phyloP scores from a whole-genome alignment of 2,113 vertebrate species.

The Thalassoma bifasciatum region DNA sequence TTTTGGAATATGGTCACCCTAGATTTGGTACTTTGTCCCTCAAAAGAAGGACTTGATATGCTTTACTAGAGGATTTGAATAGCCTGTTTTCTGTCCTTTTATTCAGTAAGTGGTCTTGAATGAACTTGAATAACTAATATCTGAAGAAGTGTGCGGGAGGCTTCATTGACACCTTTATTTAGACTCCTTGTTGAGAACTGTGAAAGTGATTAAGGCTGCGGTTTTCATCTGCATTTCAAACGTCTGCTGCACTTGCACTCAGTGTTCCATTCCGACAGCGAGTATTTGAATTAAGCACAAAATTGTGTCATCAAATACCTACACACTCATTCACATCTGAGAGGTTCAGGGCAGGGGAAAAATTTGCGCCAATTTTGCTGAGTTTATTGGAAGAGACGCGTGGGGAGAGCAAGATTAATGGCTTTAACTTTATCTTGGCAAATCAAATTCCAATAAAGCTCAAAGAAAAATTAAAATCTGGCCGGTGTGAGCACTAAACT shows the following conservation, averaged over 20 bases:
- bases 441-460: slow-evolving; percentile 82
- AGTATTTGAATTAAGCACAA: slow-evolving; percentile 66
- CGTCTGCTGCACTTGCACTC: slow-evolving; percentile 54
- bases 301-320: slow-evolving; percentile 68
- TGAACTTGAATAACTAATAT: slow-evolving; percentile 40
- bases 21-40: background rate
- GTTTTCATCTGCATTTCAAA: slow-evolving; percentile 66
- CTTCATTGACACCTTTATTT: slow-evolving; percentile 36
- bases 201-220: slow-evolving; percentile 72
- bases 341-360: slow-evolving; percentile 55
- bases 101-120: slow-evolving; percentile 20
- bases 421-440: slow-evolving; percentile 80
- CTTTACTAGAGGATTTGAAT: slow-evolving; percentile 22
- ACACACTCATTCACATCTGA: slow-evolving; percentile 54
- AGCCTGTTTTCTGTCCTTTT: too few species aligned
- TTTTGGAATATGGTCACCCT: too few species aligned
- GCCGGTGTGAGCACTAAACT: slow-evolving; percentile 61
- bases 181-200: slow-evolving; percentile 51
- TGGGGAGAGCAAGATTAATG: slow-evolving; percentile 74
- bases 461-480: slow-evolving; percentile 71
- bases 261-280: slow-evolving; percentile 57
- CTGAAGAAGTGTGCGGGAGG: slow-evolving; percentile 47
- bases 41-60: background rate
- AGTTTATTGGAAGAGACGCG: slow-evolving; percentile 73
- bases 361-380: slow-evolving; percentile 57